Evolutionary conservation across 2,113 vertebrate species (phyloP), one percentile per base, ranked within the genome.

Genomic region (Bolborhynchus lineola): DNA sequence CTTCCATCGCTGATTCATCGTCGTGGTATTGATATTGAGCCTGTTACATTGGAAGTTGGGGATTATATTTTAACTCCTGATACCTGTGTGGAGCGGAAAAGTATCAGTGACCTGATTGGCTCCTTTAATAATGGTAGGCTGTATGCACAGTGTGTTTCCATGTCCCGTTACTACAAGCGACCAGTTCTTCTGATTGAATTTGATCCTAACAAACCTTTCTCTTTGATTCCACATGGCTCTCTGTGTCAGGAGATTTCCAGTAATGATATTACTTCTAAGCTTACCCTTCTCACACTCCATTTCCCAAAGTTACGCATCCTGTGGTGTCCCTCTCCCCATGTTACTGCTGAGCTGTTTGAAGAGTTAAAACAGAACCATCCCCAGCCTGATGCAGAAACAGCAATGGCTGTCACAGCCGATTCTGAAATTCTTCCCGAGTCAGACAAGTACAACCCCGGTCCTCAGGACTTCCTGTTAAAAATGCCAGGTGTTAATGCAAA

Each of bases 1-100:
- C 99, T 99, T 10, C 99, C 99, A 0, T 99, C 99, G 0, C 95
- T 99, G 90, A 98, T 99, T 75, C 99, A 99, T 79, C 99, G 99
- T 6, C 98, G 99, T 1, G 99, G 99, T 16, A 98, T 99, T 15
- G 99, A 99, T 97, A 99, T 99, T 4, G 99, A 99, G 42, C 99
- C 99, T 0, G 98, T 99, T 92, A 99, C 99, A 1, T 72, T 99
- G 33, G 99, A 99, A 91, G 99, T 99, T 1, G 99, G 99, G 1
- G 99, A 99, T 96, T 99, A 99, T 86, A 99, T 99, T 81, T 98
- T 99, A 44, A 99, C 98, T 2, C 98, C 99, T 1, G 99, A 99
- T 29, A 98, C 98, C 35, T 99, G 99, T 1, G 98, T 99, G 26
- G 99, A 99, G 94, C 98, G 99, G 65, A 99, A 99, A 83, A 99